Conservation (phyloP, 2,888 invertebrate genomes). For the Patella depressa region DNA sequence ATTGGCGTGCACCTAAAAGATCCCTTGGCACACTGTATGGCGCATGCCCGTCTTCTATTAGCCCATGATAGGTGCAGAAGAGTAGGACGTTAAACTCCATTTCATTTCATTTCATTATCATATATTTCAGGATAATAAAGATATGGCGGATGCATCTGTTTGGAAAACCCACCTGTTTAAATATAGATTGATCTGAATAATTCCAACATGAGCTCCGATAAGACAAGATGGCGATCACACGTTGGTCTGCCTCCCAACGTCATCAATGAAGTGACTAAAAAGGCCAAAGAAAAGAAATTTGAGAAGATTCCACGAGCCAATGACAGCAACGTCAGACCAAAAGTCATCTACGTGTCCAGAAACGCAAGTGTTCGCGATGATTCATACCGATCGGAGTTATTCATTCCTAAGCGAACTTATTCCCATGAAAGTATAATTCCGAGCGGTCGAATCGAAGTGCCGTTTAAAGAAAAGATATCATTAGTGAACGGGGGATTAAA, state of each 20-base stretch:
- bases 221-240: background rate
- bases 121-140: no score
- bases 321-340: background rate
- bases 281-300: background rate
- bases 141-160: no score
- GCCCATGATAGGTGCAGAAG: no score
- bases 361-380: background rate
- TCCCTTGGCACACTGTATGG: no score
- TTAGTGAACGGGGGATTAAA: background rate
- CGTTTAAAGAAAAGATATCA: background rate
- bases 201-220: background rate
- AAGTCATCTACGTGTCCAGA: background rate
- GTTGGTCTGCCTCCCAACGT: background rate
- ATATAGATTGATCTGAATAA: no score
- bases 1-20: no score
- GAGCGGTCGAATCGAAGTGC: background rate
- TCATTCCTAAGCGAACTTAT: background rate
- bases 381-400: background rate
- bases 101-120: no score
- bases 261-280: background rate
- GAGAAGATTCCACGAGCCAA: background rate
- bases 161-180: no score
- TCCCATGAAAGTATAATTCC: background rate
- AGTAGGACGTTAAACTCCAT: no score
- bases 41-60: no score